Base-by-base conservation (phyloP, 2,113 vertebrate species). In the Eclectus roratus region DNA sequence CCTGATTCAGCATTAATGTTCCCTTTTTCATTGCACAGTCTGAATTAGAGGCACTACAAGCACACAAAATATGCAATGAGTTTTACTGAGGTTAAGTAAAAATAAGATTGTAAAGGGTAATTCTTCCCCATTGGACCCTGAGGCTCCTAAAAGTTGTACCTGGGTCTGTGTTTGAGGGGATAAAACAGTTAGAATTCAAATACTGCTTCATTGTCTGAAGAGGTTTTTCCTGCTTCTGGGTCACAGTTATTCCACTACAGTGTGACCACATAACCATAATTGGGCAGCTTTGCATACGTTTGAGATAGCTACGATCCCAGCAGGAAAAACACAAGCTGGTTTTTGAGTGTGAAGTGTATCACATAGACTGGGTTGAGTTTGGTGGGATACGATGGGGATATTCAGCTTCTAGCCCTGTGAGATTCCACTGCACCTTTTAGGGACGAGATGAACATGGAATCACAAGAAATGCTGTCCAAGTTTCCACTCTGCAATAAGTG, bases 261-360 rank as follows among this genome's bases (percentile, higher is more conserved):
- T 90, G 83, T 73, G 61, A 91, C 50, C 33, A 63, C 83, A 85
- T 84, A 86, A 91, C 97, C 96, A 91, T 97, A 97, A 97, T 73
- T 95, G 95, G 96, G 85, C 95, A 97, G 66, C 50, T 91, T 76
- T 24, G 25, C 28, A 28, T 92, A 88, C 85, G 63, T 64, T 92
- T 89, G 72, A 52, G 77, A 85, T 78, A 88, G 87, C 19, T 95
- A 52, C 0, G 37, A 84, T 87, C 92, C 31, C 21, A 11, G 71
- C 92, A 74, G 68, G 95, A 89, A 96, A 91, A 94, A 91, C 88
- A 77, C 44, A 46, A 73, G 82, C 35, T 79, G 21, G 43, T 89
- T 94, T 94, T 63, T 18, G 37, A 88, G 87, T 41, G 87, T 97
- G 87, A 55, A 84, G 33, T 9, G 3, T 91, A 80, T 92, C 95